These are phyloP conservation scores for Aurelia aurita DNA, from an alignment of 30 jellyfish, hydroid and myxozoan genomes.

Conservation along the genomic window DNA sequence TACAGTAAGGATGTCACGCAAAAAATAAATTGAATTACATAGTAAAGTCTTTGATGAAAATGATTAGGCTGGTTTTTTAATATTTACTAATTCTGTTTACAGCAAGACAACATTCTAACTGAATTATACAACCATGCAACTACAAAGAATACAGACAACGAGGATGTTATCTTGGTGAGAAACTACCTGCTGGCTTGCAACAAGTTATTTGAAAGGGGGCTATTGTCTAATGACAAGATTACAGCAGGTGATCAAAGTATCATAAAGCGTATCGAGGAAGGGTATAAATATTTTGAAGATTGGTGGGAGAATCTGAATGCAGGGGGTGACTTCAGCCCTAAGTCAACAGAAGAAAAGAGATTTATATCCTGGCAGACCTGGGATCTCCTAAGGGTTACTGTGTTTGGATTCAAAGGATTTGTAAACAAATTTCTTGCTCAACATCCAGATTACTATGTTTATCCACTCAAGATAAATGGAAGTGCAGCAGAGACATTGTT, in stretches of 20 bases:
- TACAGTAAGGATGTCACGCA: no score
- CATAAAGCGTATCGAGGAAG: conserved; percentile 4
- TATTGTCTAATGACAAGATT: conserved; percentile 14
- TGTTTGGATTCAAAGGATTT: conserved; percentile 36
- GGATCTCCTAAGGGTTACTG: conserved; percentile 27
- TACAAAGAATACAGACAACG: conserved; percentile 6
- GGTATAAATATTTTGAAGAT: conserved; percentile 29
- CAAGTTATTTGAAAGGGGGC: conserved; percentile 35
- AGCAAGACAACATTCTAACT: conserved; percentile 36
- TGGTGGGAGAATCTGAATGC: conserved; percentile 39
- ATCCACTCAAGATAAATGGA: conserved; percentile 21
- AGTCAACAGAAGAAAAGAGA: conserved; percentile 23
- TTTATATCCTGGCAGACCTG: conserved; percentile 35
- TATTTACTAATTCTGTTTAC: neutral
- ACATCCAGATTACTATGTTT: conserved; percentile 2
- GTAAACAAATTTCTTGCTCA: conserved; percentile 7
- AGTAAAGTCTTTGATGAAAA: no score
- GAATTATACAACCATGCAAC: conserved; percentile 17
- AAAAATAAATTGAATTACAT: no score
- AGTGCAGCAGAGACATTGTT: conserved; percentile 30
- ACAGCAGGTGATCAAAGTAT: conserved; percentile 7
- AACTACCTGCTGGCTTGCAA: conserved; percentile 25
- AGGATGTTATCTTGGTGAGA: conserved; percentile 5
- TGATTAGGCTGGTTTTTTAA: no score
- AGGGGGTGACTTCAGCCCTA: conserved; percentile 39